Percentiles rank a stretch among this genome's conserved stretches.
Evolutionary conservation across 2,888 invertebrate species (phyloP).

Genomic region (Mactromeris polynyma): DNA sequence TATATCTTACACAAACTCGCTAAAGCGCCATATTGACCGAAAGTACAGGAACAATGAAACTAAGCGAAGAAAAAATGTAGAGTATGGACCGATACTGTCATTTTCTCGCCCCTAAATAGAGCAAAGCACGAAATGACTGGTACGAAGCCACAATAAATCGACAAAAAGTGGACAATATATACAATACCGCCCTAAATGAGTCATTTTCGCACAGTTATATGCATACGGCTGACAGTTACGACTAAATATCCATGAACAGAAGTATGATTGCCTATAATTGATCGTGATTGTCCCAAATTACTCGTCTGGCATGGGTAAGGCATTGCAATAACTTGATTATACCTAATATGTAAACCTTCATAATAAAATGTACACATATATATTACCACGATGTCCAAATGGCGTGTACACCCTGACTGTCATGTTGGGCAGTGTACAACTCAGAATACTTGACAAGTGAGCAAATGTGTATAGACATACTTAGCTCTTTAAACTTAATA

Average conservation of each 20-base stretch:
- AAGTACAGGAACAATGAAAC: not conserved
- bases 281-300: conserved; percentile 28
- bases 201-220: not conserved
- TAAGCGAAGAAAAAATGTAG: not conserved
- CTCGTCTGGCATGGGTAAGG: not conserved
- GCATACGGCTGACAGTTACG: not conserved
- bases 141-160: not conserved
- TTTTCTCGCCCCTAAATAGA: too few relatives aligned
- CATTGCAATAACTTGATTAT: not conserved
- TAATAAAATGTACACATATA: not conserved
- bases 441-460: not conserved
- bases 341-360: not conserved
- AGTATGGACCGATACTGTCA: not conserved
- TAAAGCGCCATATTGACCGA: not conserved
- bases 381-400: not conserved
- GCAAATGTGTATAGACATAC: not conserved
- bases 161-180: not conserved
- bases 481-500: not conserved
- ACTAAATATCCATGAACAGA: not conserved
- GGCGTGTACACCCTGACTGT: not conserved
- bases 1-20: not conserved
- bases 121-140: not conserved
- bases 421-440: not conserved
- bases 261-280: conserved; percentile 37
- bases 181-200: conserved; percentile 4